Base-by-base conservation (phyloP, 2,113 vertebrate species). In the Neogobius melanostomus region DNA sequence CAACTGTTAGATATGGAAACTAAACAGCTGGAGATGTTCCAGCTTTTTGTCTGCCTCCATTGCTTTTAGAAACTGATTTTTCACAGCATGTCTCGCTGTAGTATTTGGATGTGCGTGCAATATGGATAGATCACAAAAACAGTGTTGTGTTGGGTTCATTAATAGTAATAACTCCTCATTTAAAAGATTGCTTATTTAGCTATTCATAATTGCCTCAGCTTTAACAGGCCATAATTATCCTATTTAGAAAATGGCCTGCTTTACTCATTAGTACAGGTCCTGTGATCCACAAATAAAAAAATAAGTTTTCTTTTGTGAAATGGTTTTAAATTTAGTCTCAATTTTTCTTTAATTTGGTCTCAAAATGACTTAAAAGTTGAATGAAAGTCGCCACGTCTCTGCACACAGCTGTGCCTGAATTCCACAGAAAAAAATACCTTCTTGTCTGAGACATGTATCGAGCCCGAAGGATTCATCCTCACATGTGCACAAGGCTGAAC, bases 401-500 rank as follows among this genome's bases (percentile, higher is more conserved):
- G 28, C 28, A 36, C 28, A 36, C 28, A 36, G 28, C 28, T 36
- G 28, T 36, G 28, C 28, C 28, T 36, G 28, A 36, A 36, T 36
- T 3, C 28, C 48, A 49, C 68, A 69, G 51, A 70, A 73, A 67
- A 64, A 74, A 78, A 83, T 11, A 69, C 71, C 63, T 47, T 69
- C 72, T 84, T 71, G 77, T 88, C 72, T 82, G 62, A 62, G 75
- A 72, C 76, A 69, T 68, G 77, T 68, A 88, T 77, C 56, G 16
- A 85, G 81, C 85, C 84, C 68, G 3, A 48, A 83, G 80, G 80
- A 85, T 82, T 77, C 84, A 77, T 75, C 82, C 82, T 87, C 76
- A 82, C 50, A 15, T 84, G 77, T 10, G 64, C 72, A 87, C 87
- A 78, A 83, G 66, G 64, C 74, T 44, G 64, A 78, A 88, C 80